phyloP scores from a whole-genome alignment of 2,888 invertebrate species.

The Oligia latruncula region DNA sequence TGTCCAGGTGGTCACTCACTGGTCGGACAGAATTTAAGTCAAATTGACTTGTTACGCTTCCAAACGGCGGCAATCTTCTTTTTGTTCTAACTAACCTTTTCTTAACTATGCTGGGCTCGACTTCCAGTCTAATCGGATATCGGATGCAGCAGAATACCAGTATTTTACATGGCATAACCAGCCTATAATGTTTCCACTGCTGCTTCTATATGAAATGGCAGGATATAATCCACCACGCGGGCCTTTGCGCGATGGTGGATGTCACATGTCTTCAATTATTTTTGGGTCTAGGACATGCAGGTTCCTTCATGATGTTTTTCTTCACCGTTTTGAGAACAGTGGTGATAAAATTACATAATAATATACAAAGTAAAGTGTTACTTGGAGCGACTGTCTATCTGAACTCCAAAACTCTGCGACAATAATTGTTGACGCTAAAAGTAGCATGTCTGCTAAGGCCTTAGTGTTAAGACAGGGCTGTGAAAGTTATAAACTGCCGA shows the following conservation, averaged over 20 bases:
- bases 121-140: neutral
- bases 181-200: too few relatives aligned
- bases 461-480: conserved; percentile 34
- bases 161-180: neutral
- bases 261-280: too few relatives aligned
- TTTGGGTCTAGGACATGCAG: too few relatives aligned
- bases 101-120: neutral
- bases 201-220: too few relatives aligned
- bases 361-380: too few relatives aligned
- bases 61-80: neutral
- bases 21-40: neutral
- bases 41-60: neutral
- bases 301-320: too few relatives aligned
- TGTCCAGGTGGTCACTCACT: neutral
- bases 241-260: too few relatives aligned
- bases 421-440: conserved; percentile 6
- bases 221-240: too few relatives aligned
- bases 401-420: neutral
- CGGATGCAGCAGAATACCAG: neutral
- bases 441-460: conserved; percentile 7
- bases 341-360: too few relatives aligned
- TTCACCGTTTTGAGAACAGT: too few relatives aligned
- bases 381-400: neutral
- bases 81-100: neutral
- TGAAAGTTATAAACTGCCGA: conserved; percentile 52